Conservation (phyloP, 2,888 invertebrate species). For the Uloborus plumipes region DNA sequence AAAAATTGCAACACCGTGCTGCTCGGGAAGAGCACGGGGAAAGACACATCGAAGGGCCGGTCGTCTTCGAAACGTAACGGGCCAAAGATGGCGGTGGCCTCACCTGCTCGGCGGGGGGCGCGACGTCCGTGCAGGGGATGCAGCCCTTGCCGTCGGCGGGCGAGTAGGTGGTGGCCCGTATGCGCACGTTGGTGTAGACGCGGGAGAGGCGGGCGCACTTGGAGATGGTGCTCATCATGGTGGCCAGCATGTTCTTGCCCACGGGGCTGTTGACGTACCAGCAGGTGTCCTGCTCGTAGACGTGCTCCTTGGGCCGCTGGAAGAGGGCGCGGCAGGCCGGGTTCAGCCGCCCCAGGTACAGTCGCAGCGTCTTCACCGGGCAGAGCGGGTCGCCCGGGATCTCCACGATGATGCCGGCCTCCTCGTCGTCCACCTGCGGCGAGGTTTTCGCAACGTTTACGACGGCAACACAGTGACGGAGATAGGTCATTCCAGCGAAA, state of each 20-base stretch:
- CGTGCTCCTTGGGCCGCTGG: constrained; percentile 64
- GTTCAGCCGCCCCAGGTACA: constrained; percentile 63
- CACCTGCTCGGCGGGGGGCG: constrained; percentile 5
- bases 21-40: no score
- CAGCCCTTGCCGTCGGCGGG: constrained; percentile 61
- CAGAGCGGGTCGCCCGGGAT: constrained; percentile 64
- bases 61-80: no score
- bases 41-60: no score
- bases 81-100: no score
- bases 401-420: constrained; percentile 63
- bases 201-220: constrained; percentile 65
- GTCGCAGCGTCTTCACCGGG: constrained; percentile 62
- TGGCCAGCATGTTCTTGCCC: constrained; percentile 65
- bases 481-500: no score
- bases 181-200: constrained; percentile 65
- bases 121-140: constrained; percentile 52
- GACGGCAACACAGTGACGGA: no score
- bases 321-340: constrained; percentile 65
- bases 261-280: constrained; percentile 65
- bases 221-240: constrained; percentile 66
- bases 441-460: no score
- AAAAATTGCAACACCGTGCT: no score
- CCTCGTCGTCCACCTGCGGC: constrained; percentile 61
- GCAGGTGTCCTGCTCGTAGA: constrained; percentile 61
- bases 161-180: constrained; percentile 65